Base-by-base conservation (phyloP, 2,888 invertebrate genomes). In the Caenorhabditis macrosperma region DNA sequence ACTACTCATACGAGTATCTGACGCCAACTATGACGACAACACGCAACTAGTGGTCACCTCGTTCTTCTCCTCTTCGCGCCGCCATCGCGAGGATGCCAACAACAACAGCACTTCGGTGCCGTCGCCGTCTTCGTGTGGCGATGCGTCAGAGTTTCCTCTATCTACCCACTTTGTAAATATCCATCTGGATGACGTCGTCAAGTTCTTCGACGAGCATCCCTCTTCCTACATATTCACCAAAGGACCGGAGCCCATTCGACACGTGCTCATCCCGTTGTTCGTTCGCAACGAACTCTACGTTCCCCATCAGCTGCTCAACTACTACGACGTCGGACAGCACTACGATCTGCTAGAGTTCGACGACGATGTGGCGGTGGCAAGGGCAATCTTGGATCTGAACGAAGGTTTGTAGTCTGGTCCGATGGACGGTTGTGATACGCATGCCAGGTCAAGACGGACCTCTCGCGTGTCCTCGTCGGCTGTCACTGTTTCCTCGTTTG, bases 1-100 rank as follows among this genome's bases (percentile, higher is more conserved):
- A 79, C 69, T 78, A 60, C 79, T 79, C 74, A 74, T 79, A 79
- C 79, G 74, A 79, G 79, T 79, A 63, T 79, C 74, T 79, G 79
- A 79, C 52, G 26, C 28, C 20, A 67, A 72, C 61, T 61, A 72
- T 44, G 78, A 78, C 24, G 77, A 77, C 20, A 71, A 78, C 46
- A 78, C 78, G 10, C 66, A 66, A 30, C 54, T 71, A 78, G 61
- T 66, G 28, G 78, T 78, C 61, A 75, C 74, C 26, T 64, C 68
- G 20, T 74, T 74, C 48, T 59, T 33, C 35, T 6, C n/a, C n/a
- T n/a, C n/a, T n/a, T n/a, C n/a, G n/a, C n/a, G n/a, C n/a, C n/a
- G 26, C 7, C 44, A 44, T 41, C 55, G 33, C 22, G 72, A 67
- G 48, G 79, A 68, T 44, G 68, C 68, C 35, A 74, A 79, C 57